Evolutionary conservation across 2,888 invertebrate species (phyloP).

Genomic region (Drosophila vallismaia): DNA sequence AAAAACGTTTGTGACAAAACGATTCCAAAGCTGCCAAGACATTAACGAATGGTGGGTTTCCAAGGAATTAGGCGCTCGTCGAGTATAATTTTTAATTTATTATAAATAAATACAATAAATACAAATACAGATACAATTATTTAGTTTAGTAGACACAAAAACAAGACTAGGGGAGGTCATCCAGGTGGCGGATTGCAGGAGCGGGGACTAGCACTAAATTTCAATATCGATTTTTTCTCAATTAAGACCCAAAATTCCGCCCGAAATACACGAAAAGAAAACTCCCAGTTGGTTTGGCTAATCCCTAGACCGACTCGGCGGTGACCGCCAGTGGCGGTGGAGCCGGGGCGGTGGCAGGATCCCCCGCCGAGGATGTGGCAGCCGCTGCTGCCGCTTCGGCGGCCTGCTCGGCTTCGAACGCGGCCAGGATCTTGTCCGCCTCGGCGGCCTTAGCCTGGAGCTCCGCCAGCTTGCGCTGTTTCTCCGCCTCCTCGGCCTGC

Average conservation of each 20-base stretch:
- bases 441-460: constrained; percentile 67
- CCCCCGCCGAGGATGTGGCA: constrained; percentile 9
- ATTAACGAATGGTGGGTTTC: constrained; percentile 6
- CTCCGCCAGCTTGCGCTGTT: constrained; percentile 59
- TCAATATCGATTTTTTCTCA: background rate
- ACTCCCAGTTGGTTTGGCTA: constrained; percentile 17
- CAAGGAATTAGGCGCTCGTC: constrained; percentile 15
- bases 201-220: background rate
- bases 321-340: constrained; percentile 16
- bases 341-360: constrained; percentile 23
- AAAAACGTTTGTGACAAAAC: constrained; percentile 74
- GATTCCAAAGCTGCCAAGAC: constrained; percentile 47
- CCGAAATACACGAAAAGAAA: constrained; percentile 13
- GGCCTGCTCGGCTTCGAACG: constrained; percentile 38
- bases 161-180: constrained; percentile 32
- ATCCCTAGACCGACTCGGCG: constrained; percentile 50
- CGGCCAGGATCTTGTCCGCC: constrained; percentile 63
- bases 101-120: constrained; percentile 66
- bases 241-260: background rate
- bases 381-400: constrained; percentile 12
- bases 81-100: constrained; percentile 67
- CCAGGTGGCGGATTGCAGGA: constrained; percentile 17
- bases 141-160: constrained; percentile 46
- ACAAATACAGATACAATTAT: constrained; percentile 67
- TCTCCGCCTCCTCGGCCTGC: constrained; percentile 58